Base-by-base conservation (phyloP, 2,113 vertebrate species). In the Myodes glareolus region DNA sequence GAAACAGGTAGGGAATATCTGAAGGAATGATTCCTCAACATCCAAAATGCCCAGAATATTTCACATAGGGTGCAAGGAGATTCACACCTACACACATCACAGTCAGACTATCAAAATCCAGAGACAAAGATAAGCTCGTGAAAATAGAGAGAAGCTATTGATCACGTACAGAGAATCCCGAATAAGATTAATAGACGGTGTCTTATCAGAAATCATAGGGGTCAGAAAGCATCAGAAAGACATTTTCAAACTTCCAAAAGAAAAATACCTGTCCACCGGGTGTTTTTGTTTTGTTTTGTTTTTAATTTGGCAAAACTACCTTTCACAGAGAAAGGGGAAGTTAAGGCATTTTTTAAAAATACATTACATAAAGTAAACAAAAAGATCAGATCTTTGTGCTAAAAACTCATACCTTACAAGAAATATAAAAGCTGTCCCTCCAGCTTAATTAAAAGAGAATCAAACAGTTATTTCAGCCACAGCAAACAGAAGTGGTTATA, bases 21-120 rank as follows among this genome's bases (percentile, higher is more conserved):
- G 50, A 89, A 75, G 47, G 70, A 58, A 58, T 33, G 14, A 58
- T 89, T 19, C 1, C 36, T 75, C 36, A 73, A 3, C 36, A 42
- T 29, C 39, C 13, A 58, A 58, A 73, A 42, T 42, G 8, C 50
- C 39, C 68, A 55, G 68, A 73, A 39, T 75, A 58, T 23, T 75
- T 55, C 25, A 42, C 70, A 75, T 31, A 42, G 70, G 31, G 73
- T 42, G 36, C 50, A 21, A 89, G 50, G 36, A 58, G 42, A 55
- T 75, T 75, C 25, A 58, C n/a, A 89, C 50, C 68, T 73, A 58
- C n/a, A 75, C 50, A 89, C 68, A 89, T 89, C 87, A 73, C 50
- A 73, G 70, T 89, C 87, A 89, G 55, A 58, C n/a, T 75, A 70
- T 89, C 87, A 89, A 73, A 89, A 58, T 58, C 42, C 68, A 89